A percentile compares a stretch with the other conserved stretches of the same genome.
Evolutionary conservation across 2,797 vertebrate species (phyloP).

Genomic region (Rhabdophis nuchalis): DNA sequence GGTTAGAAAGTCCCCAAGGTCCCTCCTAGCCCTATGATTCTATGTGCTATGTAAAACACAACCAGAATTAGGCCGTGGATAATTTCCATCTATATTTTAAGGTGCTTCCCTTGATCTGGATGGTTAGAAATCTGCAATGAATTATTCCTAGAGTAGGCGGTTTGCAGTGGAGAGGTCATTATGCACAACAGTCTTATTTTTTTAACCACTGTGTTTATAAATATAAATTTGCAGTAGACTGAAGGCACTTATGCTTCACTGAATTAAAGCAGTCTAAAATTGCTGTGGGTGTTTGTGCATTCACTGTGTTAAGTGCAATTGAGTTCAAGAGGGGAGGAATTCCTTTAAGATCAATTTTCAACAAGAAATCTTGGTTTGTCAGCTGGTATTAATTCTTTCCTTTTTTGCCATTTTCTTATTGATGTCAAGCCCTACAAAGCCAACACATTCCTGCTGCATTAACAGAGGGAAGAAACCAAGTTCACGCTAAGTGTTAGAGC

Average conservation of each 20-base stretch:
- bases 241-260: not conserved
- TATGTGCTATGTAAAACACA: not conserved
- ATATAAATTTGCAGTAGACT: not conserved
- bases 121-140: not conserved
- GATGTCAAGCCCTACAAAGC: not conserved
- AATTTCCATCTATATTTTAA: not conserved
- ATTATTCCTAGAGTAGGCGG: too few species aligned
- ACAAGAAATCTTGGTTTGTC: not conserved
- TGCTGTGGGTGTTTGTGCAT: not conserved
- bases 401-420: not conserved
- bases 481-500: too few species aligned
- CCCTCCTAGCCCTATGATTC: too few species aligned
- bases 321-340: constrained; percentile 4
- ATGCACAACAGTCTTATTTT: constrained; percentile 5
- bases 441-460: too few species aligned
- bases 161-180: not conserved
- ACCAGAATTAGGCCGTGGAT: not conserved
- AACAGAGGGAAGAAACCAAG: too few species aligned
- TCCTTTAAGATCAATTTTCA: not conserved
- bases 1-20: too few species aligned
- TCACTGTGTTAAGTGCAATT: constrained; percentile 10
- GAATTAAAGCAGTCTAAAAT: constrained; percentile 25
- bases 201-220: not conserved
- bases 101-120: not conserved
- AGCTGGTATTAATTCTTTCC: not conserved